These are phyloP conservation scores for Pyrochroa serraticornis DNA, from an alignment of 2,888 invertebrate genomes.

Conservation along the genomic window DNA sequence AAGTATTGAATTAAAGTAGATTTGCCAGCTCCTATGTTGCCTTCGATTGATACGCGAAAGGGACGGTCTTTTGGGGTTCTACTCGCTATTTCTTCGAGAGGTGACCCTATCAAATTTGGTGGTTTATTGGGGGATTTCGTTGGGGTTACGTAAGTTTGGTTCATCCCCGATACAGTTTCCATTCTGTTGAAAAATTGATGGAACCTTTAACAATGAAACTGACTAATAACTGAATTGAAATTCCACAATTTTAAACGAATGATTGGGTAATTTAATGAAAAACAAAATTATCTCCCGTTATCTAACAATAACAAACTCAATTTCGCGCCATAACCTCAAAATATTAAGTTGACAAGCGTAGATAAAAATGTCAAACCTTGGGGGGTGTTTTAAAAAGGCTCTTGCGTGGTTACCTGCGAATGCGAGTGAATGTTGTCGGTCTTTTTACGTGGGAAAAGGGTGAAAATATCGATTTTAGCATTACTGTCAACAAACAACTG, in stretches of 20 bases:
- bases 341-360: neutral
- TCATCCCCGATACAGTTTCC: conserved; percentile 45
- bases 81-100: conserved; percentile 20
- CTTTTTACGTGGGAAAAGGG: conserved; percentile 14
- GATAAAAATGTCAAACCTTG: no score
- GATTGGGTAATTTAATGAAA: no score
- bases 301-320: no score
- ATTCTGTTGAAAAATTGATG: conserved; percentile 32
- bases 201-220: no score
- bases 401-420: conserved; percentile 36
- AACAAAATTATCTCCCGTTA: no score
- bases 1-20: conserved; percentile 57
- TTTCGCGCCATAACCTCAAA: conserved; percentile 2
- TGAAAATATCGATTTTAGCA: conserved; percentile 23
- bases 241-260: no score
- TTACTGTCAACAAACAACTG: conserved; percentile 1
- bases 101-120: conserved; percentile 19
- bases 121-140: conserved; percentile 40
- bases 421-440: conserved; percentile 32
- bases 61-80: conserved; percentile 50
- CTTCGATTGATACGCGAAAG: conserved; percentile 57
- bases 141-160: conserved; percentile 40
- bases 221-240: no score
- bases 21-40: conserved; percentile 59
- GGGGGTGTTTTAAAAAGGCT: neutral